Base-by-base conservation (phyloP, 2,113 vertebrate species). In the Pelobates fuscus region DNA sequence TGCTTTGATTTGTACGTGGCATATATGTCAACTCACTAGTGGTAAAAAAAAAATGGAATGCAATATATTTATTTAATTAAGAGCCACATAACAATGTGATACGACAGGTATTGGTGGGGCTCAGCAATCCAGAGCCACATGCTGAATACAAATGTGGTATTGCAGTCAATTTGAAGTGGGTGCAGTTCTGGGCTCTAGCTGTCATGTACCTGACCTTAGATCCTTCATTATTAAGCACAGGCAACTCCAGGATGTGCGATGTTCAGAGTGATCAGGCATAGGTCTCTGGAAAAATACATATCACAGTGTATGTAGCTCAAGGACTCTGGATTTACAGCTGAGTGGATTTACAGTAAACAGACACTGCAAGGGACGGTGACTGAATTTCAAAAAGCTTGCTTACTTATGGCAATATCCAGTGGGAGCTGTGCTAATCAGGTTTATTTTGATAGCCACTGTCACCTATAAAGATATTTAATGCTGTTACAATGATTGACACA, bases 331-430 rank as follows among this genome's bases (percentile, higher is more conserved):
- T 75, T 58, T 75, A 46, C 14, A 60, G 67, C 55, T 60, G 52
- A 21, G 52, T 62, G 66, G 76, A 8, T 78, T 58, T 58, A 25
- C 43, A 17, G 62, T 57, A 29, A 70, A 2, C 0, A 29, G 69
- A 18, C 17, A 37, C 60, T 27, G 77, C 64, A 70, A 72, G 14
- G 18, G 32, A 0, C 8, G 68, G 43, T 80, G 80, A 32, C 21
- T 24, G 79, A 37, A 44, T 86, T 86, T 88, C 81, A 82, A 15
- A 81, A 79, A 83, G 23, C 44, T 58, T 80, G 72, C 70, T 73
- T 71, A 24, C 65, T 27, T 64, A 17, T 37, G 7, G 17, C 23
- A 11, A 5, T 71, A 57, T 54, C 2, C 0, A 24, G 17, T 32
- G 15, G 10, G 63, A 27, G 17, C 17, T 15, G 17, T 17, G n/a